These are phyloP conservation scores for Haliclona indistincta DNA, from an alignment of 37 sponge, comb jelly and placozoan species.

Conservation along the genomic window DNA sequence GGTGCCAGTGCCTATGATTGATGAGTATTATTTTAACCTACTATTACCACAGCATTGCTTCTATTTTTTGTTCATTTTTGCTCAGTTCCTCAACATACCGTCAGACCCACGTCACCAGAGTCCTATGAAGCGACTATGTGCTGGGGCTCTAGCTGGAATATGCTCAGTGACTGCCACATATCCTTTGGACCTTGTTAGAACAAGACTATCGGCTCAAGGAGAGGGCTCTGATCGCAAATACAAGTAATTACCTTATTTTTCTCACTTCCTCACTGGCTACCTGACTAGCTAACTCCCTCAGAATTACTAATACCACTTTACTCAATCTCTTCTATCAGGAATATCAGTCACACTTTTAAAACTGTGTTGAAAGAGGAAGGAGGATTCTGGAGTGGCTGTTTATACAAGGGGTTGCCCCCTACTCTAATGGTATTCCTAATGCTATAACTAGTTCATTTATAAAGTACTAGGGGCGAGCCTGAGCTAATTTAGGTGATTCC, in stretches of 20 bases:
- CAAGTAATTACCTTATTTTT: background rate
- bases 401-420: constrained; percentile 61
- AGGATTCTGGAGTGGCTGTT: constrained; percentile 57
- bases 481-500: too few relatives aligned
- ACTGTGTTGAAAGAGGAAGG: constrained; percentile 73
- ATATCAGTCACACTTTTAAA: constrained; percentile 54
- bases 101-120: constrained; percentile 27
- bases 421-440: constrained; percentile 61
- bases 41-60: too few relatives aligned
- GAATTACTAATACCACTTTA: background rate
- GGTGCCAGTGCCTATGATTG: too few relatives aligned
- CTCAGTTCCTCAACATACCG: constrained; percentile 55
- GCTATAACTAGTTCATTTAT: too few relatives aligned
- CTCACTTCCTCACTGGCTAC: background rate
- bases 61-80: too few relatives aligned
- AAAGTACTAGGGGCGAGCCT: too few relatives aligned
- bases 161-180: constrained; percentile 62
- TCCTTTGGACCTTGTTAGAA: constrained; percentile 73
- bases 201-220: constrained; percentile 64
- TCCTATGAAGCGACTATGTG: constrained; percentile 45
- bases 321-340: constrained; percentile 29
- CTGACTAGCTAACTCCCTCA: too few relatives aligned
- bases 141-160: constrained; percentile 72
- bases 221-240: constrained; percentile 47
- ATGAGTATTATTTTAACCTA: too few relatives aligned